Percentiles rank a stretch among this genome's conserved stretches.
Conservation (phyloP, 2,888 invertebrate species). For the Coleophora deauratella region DNA sequence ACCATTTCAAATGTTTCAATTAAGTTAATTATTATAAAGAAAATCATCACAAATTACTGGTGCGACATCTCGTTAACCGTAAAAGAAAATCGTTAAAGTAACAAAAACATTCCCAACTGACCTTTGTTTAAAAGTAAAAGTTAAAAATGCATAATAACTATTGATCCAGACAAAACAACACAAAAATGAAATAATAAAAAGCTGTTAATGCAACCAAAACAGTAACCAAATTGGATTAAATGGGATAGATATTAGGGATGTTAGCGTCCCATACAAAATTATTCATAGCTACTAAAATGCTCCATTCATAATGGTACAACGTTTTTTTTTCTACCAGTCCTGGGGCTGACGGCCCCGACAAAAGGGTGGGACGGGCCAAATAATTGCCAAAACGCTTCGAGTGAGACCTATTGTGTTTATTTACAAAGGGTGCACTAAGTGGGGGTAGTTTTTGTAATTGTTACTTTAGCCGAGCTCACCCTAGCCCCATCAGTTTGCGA, state of each 20-base stretch:
- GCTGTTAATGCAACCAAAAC: slow-evolving; percentile 41
- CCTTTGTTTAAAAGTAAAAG: too few relatives aligned
- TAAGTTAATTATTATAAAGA: too few relatives aligned
- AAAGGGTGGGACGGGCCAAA: slow-evolving; percentile 71
- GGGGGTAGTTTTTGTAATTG: slow-evolving; percentile 74
- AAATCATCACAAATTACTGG: too few relatives aligned
- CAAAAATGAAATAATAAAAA: slow-evolving; percentile 21
- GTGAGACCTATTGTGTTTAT: slow-evolving; percentile 66
- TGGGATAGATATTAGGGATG: slow-evolving; percentile 69
- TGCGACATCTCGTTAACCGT: too few relatives aligned
- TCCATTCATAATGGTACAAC: slow-evolving; percentile 54
- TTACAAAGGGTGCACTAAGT: slow-evolving; percentile 70
- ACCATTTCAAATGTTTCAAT: too few relatives aligned
- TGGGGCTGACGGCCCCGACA: slow-evolving; percentile 68
- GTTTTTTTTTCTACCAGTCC: slow-evolving; percentile 49
- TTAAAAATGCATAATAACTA: background rate
- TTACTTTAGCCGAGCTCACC: slow-evolving; percentile 52
- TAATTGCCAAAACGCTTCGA: slow-evolving; percentile 74
- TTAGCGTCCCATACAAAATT: slow-evolving; percentile 67
- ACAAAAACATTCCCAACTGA: background rate
- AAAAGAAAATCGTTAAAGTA: background rate
- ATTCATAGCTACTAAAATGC: slow-evolving; percentile 72
- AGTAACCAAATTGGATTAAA: slow-evolving; percentile 67
- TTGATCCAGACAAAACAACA: too few relatives aligned
- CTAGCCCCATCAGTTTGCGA: slow-evolving; percentile 47